Base-by-base conservation (phyloP, 2,113 vertebrate genomes). In the Anas platyrhynchos region DNA sequence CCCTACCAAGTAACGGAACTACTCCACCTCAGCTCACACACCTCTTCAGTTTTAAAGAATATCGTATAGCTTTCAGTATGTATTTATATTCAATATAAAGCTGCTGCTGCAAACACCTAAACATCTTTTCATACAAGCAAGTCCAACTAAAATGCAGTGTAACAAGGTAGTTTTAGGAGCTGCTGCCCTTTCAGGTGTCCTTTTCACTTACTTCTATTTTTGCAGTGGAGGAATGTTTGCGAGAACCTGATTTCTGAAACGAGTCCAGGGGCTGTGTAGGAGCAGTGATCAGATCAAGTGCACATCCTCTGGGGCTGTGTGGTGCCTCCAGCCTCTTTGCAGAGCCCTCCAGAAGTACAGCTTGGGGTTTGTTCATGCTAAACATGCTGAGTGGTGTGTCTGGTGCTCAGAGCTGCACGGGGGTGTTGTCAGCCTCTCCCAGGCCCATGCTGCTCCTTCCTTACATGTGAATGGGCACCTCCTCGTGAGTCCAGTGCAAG, bases 291-390 rank as follows among this genome's bases (percentile, higher is more conserved):
- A 1, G 1, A 7, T 21, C 3, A 13, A 9, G n/a, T 78, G 48
- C 12, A 66, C 7, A 11, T 32, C 22, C 16, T 0, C 0, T 13
- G 81, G 31, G 10, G 71, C 66, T 59, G 59, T 27, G 3, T 0
- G 0, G 43, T 67, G 11, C 61, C 46, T 59, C 27, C 43, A 44
- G 1, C 46, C 46, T 36, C 14, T 43, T 25, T 43, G 56, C 63
- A 71, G 52, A 38, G n/a, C 13, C 18, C 32, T 13, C 11, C 50
- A 18, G 52, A 11, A 9, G 6, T 7, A 6, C 20, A 14, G 0
- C 11, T 9, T 26, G 13, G 20, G 25, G 20, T 20, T 21, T 34
- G 27, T 77, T 21, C 46, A 16, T 50, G 1, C 43, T 11, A 23
- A 21, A 65, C 72, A 75, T 20, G 4, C 18, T 6, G 11, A 55